phyloP scores from a whole-genome alignment of 2,888 invertebrate species.

The Vesta saturnalis region DNA sequence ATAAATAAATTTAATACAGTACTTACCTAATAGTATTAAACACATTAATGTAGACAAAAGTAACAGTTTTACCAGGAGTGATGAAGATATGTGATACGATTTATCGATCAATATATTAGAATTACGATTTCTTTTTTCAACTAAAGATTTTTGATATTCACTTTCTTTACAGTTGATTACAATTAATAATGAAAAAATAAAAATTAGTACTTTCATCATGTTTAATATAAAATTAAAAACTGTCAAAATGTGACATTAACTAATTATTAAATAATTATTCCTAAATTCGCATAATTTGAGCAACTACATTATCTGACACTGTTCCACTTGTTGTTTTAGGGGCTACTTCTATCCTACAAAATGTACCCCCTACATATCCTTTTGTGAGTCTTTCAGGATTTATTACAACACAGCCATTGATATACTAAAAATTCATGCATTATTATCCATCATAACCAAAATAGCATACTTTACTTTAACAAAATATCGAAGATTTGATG shows the following conservation, averaged over 20 bases:
- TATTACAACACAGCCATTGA: constrained; percentile 80
- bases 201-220: constrained; percentile 5
- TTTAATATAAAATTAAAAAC: neutral
- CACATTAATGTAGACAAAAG: constrained; percentile 9
- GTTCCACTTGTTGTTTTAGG: constrained; percentile 48
- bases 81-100: neutral
- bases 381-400: constrained; percentile 88
- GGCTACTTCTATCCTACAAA: constrained; percentile 73
- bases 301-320: constrained; percentile 61
- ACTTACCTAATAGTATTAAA: constrained; percentile 31
- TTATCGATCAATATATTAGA: neutral
- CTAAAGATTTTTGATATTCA: no score
- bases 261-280: neutral
- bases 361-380: constrained; percentile 79
- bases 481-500: constrained; percentile 86
- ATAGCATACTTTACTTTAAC: constrained; percentile 80
- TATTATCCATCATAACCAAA: no score
- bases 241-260: neutral
- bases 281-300: constrained; percentile 65
- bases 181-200: constrained; percentile 32
- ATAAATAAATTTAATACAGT: constrained; percentile 12
- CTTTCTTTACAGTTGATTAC: no score
- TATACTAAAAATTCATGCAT: constrained; percentile 74
- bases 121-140: no score
- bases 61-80: neutral